Base-by-base conservation (phyloP, 2,797 vertebrate genomes). In the Rhinogobio ventralis region DNA sequence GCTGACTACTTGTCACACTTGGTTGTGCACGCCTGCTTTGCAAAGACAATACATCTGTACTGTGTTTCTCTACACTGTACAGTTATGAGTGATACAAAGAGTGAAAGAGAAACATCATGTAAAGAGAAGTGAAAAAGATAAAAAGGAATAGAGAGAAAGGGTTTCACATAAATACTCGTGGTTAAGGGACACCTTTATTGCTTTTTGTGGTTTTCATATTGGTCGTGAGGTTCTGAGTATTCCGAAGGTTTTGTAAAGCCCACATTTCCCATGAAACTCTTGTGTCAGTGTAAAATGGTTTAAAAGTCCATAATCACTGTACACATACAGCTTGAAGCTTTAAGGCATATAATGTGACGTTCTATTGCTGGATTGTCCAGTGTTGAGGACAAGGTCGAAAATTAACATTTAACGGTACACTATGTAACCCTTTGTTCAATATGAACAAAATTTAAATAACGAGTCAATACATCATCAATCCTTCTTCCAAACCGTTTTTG, bases 161-260 rank as follows among this genome's bases (percentile, higher is more conserved):
- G 91, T 91, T 92, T 93, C 88, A 88, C 74, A 90, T 92, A 81
- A 88, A 89, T 86, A 85, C 73, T 53, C 68, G 90, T 87, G 90
- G 91, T 89, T 88, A 64, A 78, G 84, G 53, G 77, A 75, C 69
- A 81, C 90, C 51, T 85, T 89, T 88, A 89, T 88, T 91, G 76
- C 87, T 86, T 86, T 86, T 92, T 94, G 93, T 93, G 92, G 91
- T 93, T 92, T 91, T 86, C 79, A 55, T 67, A 83, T 45, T 78
- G 39, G 64, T 4, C 8, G 20, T 81, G 33, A 53, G 8, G 36
- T 80, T 39, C 64, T 68, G 28, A 69, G 64, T 25, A 39, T 67
- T 49, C 13, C 51, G 13, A 39, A 36, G 28, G 8, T 39, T 68
- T 64, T 39, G 42, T 36, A 19, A 83, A 42, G 15, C n/a, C n/a